A percentile compares a stretch with the other conserved stretches of the same genome.
These are phyloP conservation scores for Cynoglossus semilaevis DNA, from an alignment of 2,113 vertebrate species.

Conservation along the genomic window DNA sequence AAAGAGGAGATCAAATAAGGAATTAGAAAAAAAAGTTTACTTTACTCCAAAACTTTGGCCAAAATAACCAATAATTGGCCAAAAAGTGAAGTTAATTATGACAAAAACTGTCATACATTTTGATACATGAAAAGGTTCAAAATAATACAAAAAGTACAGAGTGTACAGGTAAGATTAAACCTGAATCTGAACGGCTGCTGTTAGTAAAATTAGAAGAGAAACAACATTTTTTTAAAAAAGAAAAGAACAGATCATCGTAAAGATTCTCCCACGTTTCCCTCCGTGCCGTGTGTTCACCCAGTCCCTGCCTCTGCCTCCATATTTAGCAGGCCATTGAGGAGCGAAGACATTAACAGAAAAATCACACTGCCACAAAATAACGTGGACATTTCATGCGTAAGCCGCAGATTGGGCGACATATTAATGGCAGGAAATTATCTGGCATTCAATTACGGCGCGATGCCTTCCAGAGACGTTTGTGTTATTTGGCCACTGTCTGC, in stretches of 20 bases:
- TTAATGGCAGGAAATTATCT: constrained; percentile 98
- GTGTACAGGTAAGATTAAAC: too few relatives aligned
- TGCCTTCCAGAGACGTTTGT: constrained; percentile 95
- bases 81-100: too few relatives aligned
- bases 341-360: constrained; percentile 81
- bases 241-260: constrained; percentile 6
- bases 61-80: too few relatives aligned
- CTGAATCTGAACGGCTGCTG: too few relatives aligned
- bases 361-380: constrained; percentile 86
- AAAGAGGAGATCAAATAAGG: too few relatives aligned
- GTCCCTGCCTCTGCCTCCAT: constrained; percentile 61
- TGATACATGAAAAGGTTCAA: too few relatives aligned
- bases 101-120: too few relatives aligned
- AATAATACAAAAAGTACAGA: too few relatives aligned
- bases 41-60: too few relatives aligned
- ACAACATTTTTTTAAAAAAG: too few relatives aligned
- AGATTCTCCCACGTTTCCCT: constrained; percentile 75
- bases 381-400: constrained; percentile 89
- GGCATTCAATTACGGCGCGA: constrained; percentile 95
- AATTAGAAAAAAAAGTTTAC: too few relatives aligned
- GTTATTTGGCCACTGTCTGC: constrained; percentile 86
- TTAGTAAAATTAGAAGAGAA: too few relatives aligned
- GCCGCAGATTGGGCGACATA: constrained; percentile 94
- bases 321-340: constrained; percentile 85
- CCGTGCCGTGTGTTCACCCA: constrained; percentile 77